These are phyloP conservation scores for Neotoxoptera formosana DNA, from an alignment of 1,140 invertebrate genomes.

Conservation along the genomic window DNA sequence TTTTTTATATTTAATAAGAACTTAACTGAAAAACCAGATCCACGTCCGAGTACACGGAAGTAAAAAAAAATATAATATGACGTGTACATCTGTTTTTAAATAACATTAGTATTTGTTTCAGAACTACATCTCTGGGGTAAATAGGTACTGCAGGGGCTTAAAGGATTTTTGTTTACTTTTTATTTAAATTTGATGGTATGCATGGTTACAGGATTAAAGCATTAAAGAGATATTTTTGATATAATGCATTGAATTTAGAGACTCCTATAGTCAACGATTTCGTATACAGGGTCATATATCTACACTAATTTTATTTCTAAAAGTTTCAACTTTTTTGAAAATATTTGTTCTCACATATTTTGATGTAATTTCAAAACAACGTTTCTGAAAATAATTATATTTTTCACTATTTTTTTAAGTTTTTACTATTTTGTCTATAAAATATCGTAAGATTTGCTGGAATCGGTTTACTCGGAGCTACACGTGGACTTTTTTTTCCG, in stretches of 20 bases:
- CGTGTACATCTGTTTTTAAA: neutral
- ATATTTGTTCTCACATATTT: too few species aligned
- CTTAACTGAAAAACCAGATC: neutral
- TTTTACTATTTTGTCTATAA: too few species aligned
- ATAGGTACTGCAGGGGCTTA: neutral
- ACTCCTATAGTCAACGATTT: neutral
- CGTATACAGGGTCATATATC: too few species aligned
- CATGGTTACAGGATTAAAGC: neutral
- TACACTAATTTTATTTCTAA: too few species aligned
- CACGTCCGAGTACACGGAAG: too few species aligned
- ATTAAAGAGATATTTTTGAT: neutral
- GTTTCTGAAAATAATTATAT: too few species aligned
- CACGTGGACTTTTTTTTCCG: too few species aligned
- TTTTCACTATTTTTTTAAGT: too few species aligned
- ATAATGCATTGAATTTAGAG: neutral
- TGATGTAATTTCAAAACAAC: too few species aligned
- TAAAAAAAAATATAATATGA: neutral
- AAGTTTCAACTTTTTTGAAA: too few species aligned
- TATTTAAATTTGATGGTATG: neutral
- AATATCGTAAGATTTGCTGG: too few species aligned
- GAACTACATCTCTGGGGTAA: neutral
- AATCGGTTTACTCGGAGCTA: too few species aligned
- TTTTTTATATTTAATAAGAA: neutral
- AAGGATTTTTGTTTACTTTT: conserved; percentile 21
- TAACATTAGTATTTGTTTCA: neutral